A percentile compares a stretch with the other conserved stretches of the same genome.
Evolutionary conservation across 1,140 invertebrate genomes (phyloP).

Genomic region (Pseudomyrmex dendroicus): DNA sequence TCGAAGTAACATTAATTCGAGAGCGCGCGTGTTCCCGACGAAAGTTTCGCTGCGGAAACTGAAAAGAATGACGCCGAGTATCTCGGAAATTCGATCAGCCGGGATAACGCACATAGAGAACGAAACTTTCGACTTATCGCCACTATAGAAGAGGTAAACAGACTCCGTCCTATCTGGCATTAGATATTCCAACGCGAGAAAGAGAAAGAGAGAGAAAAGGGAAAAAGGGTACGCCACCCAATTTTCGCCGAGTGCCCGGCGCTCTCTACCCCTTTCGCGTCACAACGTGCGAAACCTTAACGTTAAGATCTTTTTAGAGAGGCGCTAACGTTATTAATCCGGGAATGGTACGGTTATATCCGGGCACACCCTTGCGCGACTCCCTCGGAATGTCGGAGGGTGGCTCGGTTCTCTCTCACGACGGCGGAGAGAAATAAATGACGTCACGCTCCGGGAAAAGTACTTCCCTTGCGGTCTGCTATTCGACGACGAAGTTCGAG

Average conservation of each 20-base stretch:
- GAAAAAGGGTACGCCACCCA: conserved; percentile 54
- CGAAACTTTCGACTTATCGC: conserved; percentile 57
- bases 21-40: conserved; percentile 10
- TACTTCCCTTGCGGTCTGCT: conserved; percentile 56
- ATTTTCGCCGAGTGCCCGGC: conserved; percentile 59
- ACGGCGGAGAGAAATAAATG: conserved; percentile 57
- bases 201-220: conserved; percentile 10
- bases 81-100: conserved; percentile 54
- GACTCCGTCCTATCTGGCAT: conserved; percentile 34
- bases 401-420: conserved; percentile 44
- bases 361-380: conserved; percentile 44
- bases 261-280: conserved; percentile 42
- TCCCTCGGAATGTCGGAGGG: conserved; percentile 53
- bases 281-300: conserved; percentile 53
- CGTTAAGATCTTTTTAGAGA: conserved; percentile 65
- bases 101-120: conserved; percentile 33
- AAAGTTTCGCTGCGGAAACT: conserved; percentile 25
- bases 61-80: conserved; percentile 40
- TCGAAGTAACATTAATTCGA: conserved; percentile 30
- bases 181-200: conserved; percentile 52
- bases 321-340: conserved; percentile 69
- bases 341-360: conserved; percentile 59
- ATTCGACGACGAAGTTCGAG: conserved; percentile 55
- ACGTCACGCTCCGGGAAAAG: conserved; percentile 57
- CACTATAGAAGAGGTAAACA: conserved; percentile 49